Percentiles rank a stretch among this genome's conserved stretches.
phyloP scores from a whole-genome alignment of 2,113 vertebrate genomes.

The Pyrgilauda ruficollis region DNA sequence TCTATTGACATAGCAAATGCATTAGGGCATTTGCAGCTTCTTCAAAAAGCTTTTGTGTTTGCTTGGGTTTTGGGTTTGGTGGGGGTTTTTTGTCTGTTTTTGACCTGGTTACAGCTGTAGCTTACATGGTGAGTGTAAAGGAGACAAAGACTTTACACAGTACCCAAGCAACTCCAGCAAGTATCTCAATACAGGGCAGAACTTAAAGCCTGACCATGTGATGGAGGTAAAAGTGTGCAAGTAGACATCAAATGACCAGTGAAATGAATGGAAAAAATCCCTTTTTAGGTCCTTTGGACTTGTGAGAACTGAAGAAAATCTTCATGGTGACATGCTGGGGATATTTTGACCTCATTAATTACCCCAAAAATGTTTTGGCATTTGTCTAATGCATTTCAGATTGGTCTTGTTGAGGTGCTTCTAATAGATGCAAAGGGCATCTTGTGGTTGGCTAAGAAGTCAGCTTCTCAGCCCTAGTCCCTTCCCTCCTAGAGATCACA shows the following conservation, averaged over 20 bases:
- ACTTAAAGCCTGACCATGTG: neutral
- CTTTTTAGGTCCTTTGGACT: neutral
- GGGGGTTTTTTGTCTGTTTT: neutral
- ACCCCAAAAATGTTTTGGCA: neutral
- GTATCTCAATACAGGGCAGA: neutral
- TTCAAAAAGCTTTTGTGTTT: neutral
- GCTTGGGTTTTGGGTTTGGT: neutral
- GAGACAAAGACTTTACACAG: neutral
- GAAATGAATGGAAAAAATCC: neutral
- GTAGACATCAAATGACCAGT: neutral
- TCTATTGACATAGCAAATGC: neutral
- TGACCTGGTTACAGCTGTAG: neutral
- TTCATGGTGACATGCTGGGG: neutral
- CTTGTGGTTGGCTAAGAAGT: neutral
- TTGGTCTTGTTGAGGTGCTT: neutral
- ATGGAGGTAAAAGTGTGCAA: neutral
- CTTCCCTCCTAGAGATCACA: neutral
- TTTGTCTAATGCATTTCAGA: neutral
- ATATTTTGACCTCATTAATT: neutral
- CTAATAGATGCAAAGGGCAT: neutral
- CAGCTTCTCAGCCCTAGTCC: neutral
- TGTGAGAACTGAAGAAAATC: neutral
- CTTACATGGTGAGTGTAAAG: neutral
- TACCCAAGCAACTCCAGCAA: neutral
- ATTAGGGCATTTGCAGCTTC: neutral